phyloP scores from a whole-genome alignment of 2,797 vertebrate genomes.

The Amblyopsis hoosieri region DNA sequence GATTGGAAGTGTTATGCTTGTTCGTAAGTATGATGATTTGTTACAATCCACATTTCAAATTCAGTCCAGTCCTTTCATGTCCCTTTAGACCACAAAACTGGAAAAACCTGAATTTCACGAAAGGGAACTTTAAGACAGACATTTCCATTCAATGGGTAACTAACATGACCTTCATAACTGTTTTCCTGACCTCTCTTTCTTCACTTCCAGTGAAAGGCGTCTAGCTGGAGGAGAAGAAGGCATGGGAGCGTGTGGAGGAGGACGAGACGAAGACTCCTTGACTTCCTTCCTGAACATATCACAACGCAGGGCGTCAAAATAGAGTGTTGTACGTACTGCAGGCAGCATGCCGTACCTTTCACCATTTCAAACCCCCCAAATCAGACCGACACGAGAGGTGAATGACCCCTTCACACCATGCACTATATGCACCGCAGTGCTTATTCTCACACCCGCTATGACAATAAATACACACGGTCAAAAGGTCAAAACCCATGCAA shows the following conservation, averaged over 20 bases:
- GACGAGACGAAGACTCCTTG: constrained; percentile 57
- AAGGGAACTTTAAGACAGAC: no score
- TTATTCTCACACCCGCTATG: constrained; percentile 9
- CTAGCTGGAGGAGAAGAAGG: constrained; percentile 48
- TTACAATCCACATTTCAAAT: no score
- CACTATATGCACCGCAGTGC: constrained; percentile 36
- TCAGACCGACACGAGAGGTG: constrained; percentile 14
- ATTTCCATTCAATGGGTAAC: not conserved
- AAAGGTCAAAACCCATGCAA: constrained; percentile 1
- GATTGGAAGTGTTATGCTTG: no score
- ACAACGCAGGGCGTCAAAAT: constrained; percentile 19
- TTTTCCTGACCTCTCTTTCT: constrained; percentile 76
- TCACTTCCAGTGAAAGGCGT: constrained; percentile 58
- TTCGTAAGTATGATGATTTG: no score
- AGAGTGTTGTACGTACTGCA: no score
- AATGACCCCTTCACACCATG: constrained; percentile 32
- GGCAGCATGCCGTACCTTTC: no score
- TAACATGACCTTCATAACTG: not conserved
- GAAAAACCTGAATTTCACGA: no score
- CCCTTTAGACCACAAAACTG: no score
- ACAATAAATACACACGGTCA: constrained; percentile 29
- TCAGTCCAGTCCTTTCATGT: no score
- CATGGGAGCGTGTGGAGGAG: constrained; percentile 26
- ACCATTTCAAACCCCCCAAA: not conserved
- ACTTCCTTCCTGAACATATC: constrained; percentile 70